These are phyloP conservation scores for Drosophila sordidapex DNA, from an alignment of 2,888 invertebrate species.

Conservation along the genomic window DNA sequence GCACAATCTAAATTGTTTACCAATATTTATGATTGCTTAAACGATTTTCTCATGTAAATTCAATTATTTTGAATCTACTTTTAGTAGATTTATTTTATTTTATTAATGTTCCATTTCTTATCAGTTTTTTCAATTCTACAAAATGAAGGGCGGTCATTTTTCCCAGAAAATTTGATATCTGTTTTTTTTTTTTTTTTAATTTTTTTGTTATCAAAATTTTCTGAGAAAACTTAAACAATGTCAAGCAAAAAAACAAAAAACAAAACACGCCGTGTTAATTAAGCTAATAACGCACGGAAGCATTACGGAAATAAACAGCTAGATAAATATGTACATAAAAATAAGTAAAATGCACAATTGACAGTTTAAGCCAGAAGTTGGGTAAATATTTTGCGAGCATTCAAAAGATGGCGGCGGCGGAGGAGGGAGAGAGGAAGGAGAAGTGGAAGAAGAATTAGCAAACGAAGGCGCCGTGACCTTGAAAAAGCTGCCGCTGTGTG, in stretches of 20 bases:
- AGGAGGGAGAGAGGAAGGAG: not conserved
- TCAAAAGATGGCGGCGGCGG: not conserved
- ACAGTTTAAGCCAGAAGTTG: slow-evolving; percentile 1
- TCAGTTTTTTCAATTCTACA: not conserved
- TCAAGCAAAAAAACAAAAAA: not conserved
- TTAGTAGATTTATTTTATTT: not conserved
- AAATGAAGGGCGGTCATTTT: slow-evolving; percentile 11
- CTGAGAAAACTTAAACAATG: slow-evolving; percentile 27
- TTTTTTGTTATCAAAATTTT: slow-evolving; percentile 22
- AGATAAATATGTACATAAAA: slow-evolving; percentile 9
- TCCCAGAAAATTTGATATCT: slow-evolving; percentile 29
- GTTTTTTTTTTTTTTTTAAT: not conserved
- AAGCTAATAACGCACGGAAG: slow-evolving; percentile 11
- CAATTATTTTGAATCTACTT: not conserved
- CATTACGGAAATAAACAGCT: not conserved
- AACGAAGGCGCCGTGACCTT: slow-evolving; percentile 56
- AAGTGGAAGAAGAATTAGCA: not conserved
- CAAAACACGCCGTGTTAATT: slow-evolving; percentile 18
- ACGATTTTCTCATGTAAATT: slow-evolving; percentile 7
- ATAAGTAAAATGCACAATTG: not conserved
- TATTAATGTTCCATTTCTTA: not conserved
- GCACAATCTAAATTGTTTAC: not conserved
- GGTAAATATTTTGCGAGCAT: slow-evolving; percentile 1
- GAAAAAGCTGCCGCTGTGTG: slow-evolving; percentile 41
- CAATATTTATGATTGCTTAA: slow-evolving; percentile 6